Conservation (phyloP, 2,888 invertebrate species). For the Drosophila tripunctata region DNA sequence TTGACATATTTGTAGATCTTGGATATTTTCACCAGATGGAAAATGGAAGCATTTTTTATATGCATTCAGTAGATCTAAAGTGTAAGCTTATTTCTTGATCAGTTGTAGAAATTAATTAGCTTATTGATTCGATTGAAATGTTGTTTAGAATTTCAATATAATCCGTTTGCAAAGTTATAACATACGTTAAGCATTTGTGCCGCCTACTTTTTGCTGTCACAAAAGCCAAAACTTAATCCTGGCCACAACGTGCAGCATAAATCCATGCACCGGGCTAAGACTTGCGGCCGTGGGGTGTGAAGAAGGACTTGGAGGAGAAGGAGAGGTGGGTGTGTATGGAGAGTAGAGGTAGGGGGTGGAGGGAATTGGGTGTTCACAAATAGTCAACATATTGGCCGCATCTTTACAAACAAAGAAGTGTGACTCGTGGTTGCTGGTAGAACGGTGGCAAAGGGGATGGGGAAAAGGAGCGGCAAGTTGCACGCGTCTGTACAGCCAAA, state of each 20-base stretch:
- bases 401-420: conserved; percentile 74
- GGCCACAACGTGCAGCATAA: conserved; percentile 15
- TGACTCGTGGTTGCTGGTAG: conserved; percentile 24
- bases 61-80: too few relatives aligned
- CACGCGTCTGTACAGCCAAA: conserved; percentile 42
- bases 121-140: not conserved
- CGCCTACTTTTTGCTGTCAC: not conserved
- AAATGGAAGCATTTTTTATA: too few relatives aligned
- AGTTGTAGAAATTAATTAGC: not conserved
- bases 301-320: too few relatives aligned
- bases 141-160: not conserved
- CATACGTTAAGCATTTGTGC: not conserved
- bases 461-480: not conserved
- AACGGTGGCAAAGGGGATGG: not conserved
- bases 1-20: too few relatives aligned
- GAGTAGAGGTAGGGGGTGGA: not conserved
- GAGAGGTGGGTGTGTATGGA: not conserved
- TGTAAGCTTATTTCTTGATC: not conserved
- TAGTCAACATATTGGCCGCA: conserved; percentile 74
- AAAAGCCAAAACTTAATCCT: conserved; percentile 27
- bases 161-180: not conserved
- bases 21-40: too few relatives aligned
- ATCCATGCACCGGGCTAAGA: too few relatives aligned
- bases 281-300: too few relatives aligned
- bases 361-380: conserved; percentile 53